A percentile compares a stretch with the other conserved stretches of the same genome.
These are phyloP conservation scores for Cyphomyrus discorhynchus DNA, from an alignment of 2,113 vertebrate species.

Conservation along the genomic window DNA sequence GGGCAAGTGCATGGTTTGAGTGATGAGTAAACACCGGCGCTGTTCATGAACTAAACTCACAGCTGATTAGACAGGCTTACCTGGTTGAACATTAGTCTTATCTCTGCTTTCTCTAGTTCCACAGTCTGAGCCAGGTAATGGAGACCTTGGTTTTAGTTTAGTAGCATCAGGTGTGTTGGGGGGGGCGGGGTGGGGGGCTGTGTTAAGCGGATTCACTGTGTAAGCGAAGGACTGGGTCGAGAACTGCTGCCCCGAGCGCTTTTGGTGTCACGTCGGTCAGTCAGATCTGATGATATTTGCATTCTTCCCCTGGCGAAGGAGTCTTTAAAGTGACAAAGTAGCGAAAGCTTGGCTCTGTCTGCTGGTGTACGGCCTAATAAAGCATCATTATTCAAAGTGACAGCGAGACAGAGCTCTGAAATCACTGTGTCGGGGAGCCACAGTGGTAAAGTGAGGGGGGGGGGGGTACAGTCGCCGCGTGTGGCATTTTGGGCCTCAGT, in stretches of 20 bases:
- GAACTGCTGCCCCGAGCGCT: background rate
- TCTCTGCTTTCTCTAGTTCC: background rate
- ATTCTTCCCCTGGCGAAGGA: background rate
- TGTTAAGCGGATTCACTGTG: background rate
- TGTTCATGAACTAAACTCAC: background rate
- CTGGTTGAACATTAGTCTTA: background rate
- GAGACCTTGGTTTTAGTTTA: background rate
- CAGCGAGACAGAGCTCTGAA: background rate
- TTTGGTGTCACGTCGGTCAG: background rate
- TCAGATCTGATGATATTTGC: background rate
- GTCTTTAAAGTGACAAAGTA: background rate
- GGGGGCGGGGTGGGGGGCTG: background rate
- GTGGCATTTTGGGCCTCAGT: background rate
- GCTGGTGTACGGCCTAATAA: background rate
- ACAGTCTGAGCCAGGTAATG: background rate
- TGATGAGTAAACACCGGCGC: background rate
- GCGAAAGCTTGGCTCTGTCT: background rate
- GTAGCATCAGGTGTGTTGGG: background rate
- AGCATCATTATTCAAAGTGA: background rate
- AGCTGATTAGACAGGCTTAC: background rate
- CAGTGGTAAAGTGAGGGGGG: background rate
- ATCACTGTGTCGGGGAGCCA: background rate
- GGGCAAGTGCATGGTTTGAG: background rate
- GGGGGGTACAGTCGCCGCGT: background rate
- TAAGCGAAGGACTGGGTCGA: background rate